Evolutionary conservation across 92 coral and sea anemone genomes (phyloP), one percentile per base, ranked within the genome.

Genomic region (Ricordea florida): DNA sequence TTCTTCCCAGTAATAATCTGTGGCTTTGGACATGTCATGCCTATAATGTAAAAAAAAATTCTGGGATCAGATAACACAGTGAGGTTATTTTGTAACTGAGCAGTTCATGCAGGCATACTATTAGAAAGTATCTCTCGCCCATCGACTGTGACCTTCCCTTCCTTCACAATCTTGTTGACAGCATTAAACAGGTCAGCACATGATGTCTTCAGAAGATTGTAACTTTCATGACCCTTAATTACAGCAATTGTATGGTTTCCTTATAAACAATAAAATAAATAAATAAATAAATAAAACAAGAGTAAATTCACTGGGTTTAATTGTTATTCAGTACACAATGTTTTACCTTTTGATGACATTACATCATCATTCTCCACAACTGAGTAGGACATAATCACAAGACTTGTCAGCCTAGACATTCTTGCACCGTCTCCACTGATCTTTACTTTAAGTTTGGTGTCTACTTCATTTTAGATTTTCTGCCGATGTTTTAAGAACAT

Each of bases 181-280:
- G 65, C 28, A 5, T 75, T 34, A 32, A 83, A 83, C 28, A 83
- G 11, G 6, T 57, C 57, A 28, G 52, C 71, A 70, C 76, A 80
- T 62, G 91, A 86, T 13, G 73, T 61, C 66, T 80, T 67, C 30
- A 86, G 63, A 52, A 80, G 74, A n/a, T 73, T 78, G 42, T 80
- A 72, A 10, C 78, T 60, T 56, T 86, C 83, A 5, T 86, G 82
- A 5, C 83, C 91, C 58, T 86, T 86, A n/a, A 86, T 52, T 24
- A 82, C 69, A 49, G 74, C 84, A 48, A 77, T 52, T 57, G 74
- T 72, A 76, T 82, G 74, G 55, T 74, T 74, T 14, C 82, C 82
- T 72, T n/a, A n/a, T n/a, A n/a, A n/a, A n/a, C n/a, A n/a, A n/a
- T n/a, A n/a, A n/a, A n/a, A n/a, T n/a, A n/a, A n/a, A n/a, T n/a